Base-by-base conservation (phyloP, 2,113 vertebrate species). In the Gadus macrocephalus region DNA sequence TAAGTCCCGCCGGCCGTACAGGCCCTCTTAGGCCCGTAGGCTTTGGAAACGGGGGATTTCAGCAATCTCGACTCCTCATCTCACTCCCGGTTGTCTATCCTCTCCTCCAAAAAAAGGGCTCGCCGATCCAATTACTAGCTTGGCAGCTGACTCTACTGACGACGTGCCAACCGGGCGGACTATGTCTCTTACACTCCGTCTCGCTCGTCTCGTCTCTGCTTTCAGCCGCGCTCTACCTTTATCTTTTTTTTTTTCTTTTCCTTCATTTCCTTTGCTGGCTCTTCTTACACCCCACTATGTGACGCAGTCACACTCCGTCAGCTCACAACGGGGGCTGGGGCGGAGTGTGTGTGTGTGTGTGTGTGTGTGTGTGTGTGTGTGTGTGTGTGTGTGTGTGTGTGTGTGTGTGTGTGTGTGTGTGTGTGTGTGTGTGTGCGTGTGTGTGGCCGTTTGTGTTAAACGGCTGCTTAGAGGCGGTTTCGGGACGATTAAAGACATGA, bases 401-500 rank as follows among this genome's bases (percentile, higher is more conserved):
- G 65, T 67, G 65, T 67, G 49, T 67, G 65, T 55, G 65, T 68
- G 67, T 68, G 67, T 68, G 67, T 68, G 55, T 59, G 67, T 68
- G 25, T 62, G 55, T 75, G 71, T 77, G 78, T 75, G 72, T 72
- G 27, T 81, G 74, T 81, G 58, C 76, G 56, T 78, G 66, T 42
- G 38, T 53, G 65, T 25, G 42, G 53, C n/a, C 15, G 59, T 78
- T 74, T 86, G 79, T 83, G 76, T 83, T 78, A 83, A 78, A 79
- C 79, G 82, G 71, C 72, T 59, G 42, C 74, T 74, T 68, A 75
- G 77, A 78, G 82, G 68, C 70, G 79, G 80, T 89, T 87, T 86
- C 82, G 81, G 86, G 84, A 84, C 87, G 85, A 87, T 90, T 90
- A 87, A 88, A 86, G 83, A 87, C 78, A 87, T 89, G 88, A 90